phyloP scores from a whole-genome alignment of 2,797 vertebrate genomes.

The Bradypodion ventrale region DNA sequence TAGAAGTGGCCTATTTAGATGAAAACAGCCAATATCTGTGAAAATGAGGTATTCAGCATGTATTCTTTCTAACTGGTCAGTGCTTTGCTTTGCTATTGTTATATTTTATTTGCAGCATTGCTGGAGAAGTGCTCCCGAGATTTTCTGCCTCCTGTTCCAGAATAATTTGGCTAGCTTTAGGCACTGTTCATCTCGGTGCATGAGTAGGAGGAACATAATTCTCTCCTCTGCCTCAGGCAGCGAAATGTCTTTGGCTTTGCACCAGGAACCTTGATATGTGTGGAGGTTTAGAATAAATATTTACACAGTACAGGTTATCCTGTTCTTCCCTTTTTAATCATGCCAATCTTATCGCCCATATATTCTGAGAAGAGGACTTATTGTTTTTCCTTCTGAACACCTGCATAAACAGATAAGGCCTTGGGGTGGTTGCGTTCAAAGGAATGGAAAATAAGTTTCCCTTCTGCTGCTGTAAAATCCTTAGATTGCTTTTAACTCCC shows the following conservation, averaged over 20 bases:
- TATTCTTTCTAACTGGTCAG: no score
- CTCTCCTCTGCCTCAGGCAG: not conserved
- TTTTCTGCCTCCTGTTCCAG: not conserved
- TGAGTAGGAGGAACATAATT: not conserved
- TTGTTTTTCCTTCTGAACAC: not conserved
- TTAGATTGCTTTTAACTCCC: not conserved
- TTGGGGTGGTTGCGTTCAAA: not conserved
- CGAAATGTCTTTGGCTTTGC: not conserved
- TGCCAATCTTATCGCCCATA: not conserved
- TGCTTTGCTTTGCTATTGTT: no score
- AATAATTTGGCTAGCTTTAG: not conserved
- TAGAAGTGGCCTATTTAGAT: no score
- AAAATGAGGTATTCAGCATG: no score
- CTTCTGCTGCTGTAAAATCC: not conserved
- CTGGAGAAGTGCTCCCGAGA: not conserved
- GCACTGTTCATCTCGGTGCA: not conserved
- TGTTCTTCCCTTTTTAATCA: not conserved
- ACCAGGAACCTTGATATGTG: not conserved
- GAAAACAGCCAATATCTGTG: no score
- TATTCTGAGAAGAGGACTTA: not conserved
- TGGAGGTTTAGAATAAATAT: not conserved
- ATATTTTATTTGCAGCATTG: no score
- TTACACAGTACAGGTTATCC: not conserved
- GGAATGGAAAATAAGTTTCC: not conserved
- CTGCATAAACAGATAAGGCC: slow-evolving; percentile 5